These are phyloP conservation scores for Lepidochrysops patricia DNA, from an alignment of 2,888 invertebrate genomes.

Conservation along the genomic window DNA sequence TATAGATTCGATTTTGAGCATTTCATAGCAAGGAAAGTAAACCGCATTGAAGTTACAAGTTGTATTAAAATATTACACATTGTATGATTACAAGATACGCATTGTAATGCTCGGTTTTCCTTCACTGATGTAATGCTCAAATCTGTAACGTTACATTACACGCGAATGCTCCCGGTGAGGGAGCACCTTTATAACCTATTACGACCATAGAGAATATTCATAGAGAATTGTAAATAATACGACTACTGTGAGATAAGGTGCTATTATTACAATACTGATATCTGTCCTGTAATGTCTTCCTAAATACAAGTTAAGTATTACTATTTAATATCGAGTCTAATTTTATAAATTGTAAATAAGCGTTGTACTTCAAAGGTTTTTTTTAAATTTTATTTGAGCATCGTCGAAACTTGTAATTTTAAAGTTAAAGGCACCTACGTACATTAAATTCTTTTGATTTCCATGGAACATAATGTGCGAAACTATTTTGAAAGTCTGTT, in stretches of 20 bases:
- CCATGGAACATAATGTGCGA: background rate
- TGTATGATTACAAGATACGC: no score
- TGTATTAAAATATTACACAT: no score
- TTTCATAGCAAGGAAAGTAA: no score
- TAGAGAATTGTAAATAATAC: slow-evolving; percentile 5
- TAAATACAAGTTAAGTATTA: slow-evolving; percentile 14
- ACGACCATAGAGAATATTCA: background rate
- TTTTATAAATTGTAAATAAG: background rate
- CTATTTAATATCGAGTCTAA: background rate
- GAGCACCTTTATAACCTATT: background rate
- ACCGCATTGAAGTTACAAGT: no score
- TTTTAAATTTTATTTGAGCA: background rate
- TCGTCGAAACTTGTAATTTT: background rate
- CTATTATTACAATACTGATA: slow-evolving; percentile 36
- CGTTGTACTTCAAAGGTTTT: background rate
- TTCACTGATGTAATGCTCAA: no score
- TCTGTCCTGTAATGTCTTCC: slow-evolving; percentile 16
- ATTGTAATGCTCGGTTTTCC: no score
- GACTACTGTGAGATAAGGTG: slow-evolving; percentile 38
- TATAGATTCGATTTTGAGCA: no score
- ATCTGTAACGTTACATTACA: no score
- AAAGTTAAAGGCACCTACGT: background rate
- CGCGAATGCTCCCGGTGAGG: no score
- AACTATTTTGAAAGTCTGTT: background rate
- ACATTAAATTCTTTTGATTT: background rate